A percentile compares a stretch with the other conserved stretches of the same genome.
Conservation (phyloP, 2,113 vertebrate species). For the Festucalex cinctus region DNA sequence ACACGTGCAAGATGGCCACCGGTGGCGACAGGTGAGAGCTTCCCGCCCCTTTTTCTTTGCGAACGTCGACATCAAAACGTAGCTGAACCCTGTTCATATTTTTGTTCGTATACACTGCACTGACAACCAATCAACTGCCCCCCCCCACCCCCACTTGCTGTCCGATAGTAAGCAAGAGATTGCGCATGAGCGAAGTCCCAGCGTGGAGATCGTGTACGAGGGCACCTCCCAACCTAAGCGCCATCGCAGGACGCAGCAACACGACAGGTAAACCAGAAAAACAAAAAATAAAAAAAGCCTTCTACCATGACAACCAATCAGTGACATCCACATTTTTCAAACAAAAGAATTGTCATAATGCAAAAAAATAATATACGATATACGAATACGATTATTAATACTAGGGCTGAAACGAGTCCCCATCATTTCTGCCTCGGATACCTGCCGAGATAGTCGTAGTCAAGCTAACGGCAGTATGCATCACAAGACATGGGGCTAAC, state of each 20-base stretch:
- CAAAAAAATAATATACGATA: no score
- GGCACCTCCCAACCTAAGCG: constrained; percentile 15
- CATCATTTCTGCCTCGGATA: no score
- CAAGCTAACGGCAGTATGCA: no score
- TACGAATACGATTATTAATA: no score
- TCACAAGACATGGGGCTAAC: no score
- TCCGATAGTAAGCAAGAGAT: constrained; percentile 18
- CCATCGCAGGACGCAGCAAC: constrained; percentile 9
- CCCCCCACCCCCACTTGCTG: background rate
- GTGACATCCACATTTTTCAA: background rate
- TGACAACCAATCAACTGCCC: no score
- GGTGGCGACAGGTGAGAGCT: constrained; percentile 36
- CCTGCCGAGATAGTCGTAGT: no score
- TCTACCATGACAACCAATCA: background rate
- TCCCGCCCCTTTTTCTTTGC: background rate
- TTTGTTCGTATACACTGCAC: no score
- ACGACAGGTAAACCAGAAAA: constrained; percentile 1
- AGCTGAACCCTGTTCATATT: no score
- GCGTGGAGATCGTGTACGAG: constrained; percentile 68
- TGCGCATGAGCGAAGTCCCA: constrained; percentile 51
- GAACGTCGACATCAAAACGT: no score
- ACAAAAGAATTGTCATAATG: background rate
- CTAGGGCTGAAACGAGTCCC: no score
- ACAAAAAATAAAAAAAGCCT: no score
- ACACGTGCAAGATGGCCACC: background rate